Evolutionary conservation across 2,113 vertebrate genomes (phyloP), one percentile per base, ranked within the genome.

Genomic region (Todiramphus saurophagus): DNA sequence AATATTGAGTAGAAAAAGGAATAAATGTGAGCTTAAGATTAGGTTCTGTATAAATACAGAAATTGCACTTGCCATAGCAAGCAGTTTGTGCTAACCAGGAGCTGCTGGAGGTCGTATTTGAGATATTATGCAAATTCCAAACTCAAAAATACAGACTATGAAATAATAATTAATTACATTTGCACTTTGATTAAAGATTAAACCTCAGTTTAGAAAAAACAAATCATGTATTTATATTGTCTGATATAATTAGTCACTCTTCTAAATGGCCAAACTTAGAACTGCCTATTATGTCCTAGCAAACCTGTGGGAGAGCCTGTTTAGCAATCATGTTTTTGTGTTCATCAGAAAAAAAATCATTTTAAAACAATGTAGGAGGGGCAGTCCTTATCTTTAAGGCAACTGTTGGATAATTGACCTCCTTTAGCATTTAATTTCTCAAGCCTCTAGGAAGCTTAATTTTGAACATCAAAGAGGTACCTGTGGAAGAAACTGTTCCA

Each of bases 351-450:
- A 93, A 93, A 44, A 46, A 89, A 83, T 79, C 0, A 96, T 88
- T 91, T 94, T 92, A 69, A 94, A 93, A 95, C 90, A 93, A 91
- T 87, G 72, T 96, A 78, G 96, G 96, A 98, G 96, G 93, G 95
- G 94, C 91, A 90, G 68, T 76, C 84, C 94, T 96, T 97, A 96
- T 97, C 97, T 98, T 97, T 94, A 97, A 97, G 96, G 97, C 90
- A 97, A 97, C 95, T 94, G 96, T 97, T 97, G 94, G 96, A 90
- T 97, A 98, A 97, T 98, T 98, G 97, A 98, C 97, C 97, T 97
- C 96, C 91, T 97, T 98, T 96, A 98, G 95, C 95, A 98, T 97
- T 98, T 98, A 97, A 98, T 98, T 98, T 98, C 97, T 98, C 92
- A 93, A 97, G 95, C 96, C 97, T 98, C 97, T 98, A 97, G 97